These are phyloP conservation scores for Ophiodon elongatus DNA, from an alignment of 2,113 vertebrate species.

Conservation along the genomic window DNA sequence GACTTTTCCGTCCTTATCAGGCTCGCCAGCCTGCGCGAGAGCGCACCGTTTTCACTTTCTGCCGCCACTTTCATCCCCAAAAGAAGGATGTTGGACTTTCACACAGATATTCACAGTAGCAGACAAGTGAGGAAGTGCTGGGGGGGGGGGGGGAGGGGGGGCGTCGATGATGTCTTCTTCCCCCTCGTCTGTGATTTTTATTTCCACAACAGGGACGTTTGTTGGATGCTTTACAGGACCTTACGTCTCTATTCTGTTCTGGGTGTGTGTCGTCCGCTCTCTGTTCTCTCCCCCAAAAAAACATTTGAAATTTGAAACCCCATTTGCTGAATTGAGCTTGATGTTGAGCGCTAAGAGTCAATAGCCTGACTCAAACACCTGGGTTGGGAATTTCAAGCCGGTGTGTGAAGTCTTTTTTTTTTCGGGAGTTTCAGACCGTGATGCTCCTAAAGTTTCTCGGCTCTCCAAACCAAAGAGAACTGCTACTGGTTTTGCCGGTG, in stretches of 20 bases:
- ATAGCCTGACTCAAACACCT: slow-evolving; percentile 42
- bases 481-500: neutral
- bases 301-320: neutral
- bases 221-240: neutral
- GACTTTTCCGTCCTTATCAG: neutral
- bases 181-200: neutral
- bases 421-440: neutral
- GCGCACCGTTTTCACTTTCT: slow-evolving; percentile 5
- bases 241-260: neutral
- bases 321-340: neutral
- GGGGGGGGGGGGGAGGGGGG: too few relatives aligned
- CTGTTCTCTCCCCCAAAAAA: neutral
- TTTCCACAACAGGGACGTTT: neutral
- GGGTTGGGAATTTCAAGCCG: slow-evolving; percentile 56
- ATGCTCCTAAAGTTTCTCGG: neutral
- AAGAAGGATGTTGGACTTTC: neutral
- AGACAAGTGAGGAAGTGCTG: neutral
- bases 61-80: slow-evolving; percentile 1
- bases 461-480: neutral
- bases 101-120: neutral
- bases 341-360: neutral
- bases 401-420: slow-evolving; percentile 41
- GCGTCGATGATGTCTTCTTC: neutral
- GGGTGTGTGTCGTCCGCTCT: neutral
- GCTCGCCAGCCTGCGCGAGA: neutral